These are phyloP conservation scores for Scylla paramamosain DNA, from an alignment of 1,140 invertebrate species.

Conservation along the genomic window DNA sequence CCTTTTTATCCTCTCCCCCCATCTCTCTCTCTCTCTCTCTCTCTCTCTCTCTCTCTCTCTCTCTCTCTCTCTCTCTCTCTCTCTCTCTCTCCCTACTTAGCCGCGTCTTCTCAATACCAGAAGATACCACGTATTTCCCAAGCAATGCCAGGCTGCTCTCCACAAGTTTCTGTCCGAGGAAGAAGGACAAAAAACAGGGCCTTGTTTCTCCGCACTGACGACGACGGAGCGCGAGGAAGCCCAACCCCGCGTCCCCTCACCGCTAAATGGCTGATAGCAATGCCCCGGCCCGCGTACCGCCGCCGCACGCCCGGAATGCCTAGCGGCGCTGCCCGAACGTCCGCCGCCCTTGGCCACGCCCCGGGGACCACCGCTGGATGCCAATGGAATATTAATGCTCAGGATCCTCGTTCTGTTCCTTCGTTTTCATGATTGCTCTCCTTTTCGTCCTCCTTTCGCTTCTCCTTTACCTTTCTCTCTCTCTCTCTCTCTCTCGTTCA, in stretches of 20 bases:
- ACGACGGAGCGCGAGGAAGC: background rate
- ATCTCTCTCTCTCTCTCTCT: background rate
- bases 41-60: conserved; percentile 30
- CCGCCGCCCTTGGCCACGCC: background rate
- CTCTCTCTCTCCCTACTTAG: background rate
- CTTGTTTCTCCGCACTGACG: background rate
- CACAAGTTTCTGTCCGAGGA: background rate
- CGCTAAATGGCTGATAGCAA: background rate
- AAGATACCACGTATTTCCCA: no score
- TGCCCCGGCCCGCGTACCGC: background rate
- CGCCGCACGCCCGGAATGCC: background rate
- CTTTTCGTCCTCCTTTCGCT: background rate
- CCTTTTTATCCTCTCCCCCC: background rate
- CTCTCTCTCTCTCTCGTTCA: background rate
- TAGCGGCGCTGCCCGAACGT: background rate
- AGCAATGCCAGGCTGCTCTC: no score
- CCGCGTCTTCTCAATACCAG: background rate
- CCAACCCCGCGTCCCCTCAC: background rate
- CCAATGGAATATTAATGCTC: background rate
- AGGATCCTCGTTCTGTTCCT: background rate
- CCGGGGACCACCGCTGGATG: background rate
- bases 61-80: conserved; percentile 30
- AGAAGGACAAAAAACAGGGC: background rate
- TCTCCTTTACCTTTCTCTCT: background rate
- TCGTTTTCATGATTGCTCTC: background rate